These are phyloP conservation scores for Pogonocichla stellata DNA, from an alignment of 2,113 vertebrate genomes.

Conservation along the genomic window DNA sequence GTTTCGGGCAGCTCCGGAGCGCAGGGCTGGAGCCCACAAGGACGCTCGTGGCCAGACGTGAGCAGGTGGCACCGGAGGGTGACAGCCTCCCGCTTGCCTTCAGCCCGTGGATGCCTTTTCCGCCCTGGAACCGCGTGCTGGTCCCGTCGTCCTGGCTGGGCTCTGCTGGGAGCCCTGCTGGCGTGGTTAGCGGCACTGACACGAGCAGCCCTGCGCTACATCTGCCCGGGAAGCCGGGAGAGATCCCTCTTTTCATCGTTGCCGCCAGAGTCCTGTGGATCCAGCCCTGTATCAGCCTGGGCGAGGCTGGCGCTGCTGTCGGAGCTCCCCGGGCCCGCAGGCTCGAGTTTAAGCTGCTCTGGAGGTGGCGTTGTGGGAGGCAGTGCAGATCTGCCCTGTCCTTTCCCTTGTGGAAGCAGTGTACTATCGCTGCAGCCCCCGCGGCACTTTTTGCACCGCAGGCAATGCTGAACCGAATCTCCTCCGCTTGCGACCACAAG, in stretches of 20 bases:
- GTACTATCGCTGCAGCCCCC: accelerated
- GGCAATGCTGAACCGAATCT: accelerated
- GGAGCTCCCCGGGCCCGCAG: background rate
- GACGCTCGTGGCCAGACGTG: background rate
- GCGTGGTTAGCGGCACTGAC: background rate
- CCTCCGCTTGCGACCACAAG: too few species aligned
- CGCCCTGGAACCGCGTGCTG: background rate
- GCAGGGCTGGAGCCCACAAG: background rate
- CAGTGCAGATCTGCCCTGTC: background rate
- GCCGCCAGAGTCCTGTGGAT: background rate
- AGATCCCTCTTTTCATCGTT: background rate
- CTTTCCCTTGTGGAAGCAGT: background rate
- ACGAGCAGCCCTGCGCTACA: background rate
- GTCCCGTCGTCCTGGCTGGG: background rate
- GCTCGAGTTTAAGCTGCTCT: background rate
- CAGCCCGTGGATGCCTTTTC: background rate
- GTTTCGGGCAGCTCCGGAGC: background rate
- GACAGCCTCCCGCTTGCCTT: background rate
- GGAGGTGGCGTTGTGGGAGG: background rate
- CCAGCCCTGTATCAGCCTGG: background rate
- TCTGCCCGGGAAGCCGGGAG: background rate
- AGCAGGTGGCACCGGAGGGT: background rate
- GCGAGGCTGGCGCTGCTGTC: background rate
- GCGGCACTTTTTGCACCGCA: background rate
- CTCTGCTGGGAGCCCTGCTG: background rate